phyloP scores from a whole-genome alignment of 2,113 vertebrate species.

The Scolopax mira region DNA sequence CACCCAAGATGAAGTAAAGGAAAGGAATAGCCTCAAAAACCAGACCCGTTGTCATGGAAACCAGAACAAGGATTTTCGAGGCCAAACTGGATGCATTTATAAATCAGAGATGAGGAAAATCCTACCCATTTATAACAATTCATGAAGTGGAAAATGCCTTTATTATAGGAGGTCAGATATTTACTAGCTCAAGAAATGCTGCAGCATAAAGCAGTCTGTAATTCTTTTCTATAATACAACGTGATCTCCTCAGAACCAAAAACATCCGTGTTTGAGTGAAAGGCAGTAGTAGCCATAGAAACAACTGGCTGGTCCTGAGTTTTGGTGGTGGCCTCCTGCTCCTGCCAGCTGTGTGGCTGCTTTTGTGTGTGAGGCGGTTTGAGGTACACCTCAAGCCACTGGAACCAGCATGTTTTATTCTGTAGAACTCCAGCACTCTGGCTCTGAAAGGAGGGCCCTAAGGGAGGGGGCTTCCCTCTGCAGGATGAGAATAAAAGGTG shows the following conservation, averaged over 20 bases:
- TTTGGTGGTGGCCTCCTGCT: not conserved
- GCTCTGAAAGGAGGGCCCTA: not conserved
- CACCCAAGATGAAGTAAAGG: not conserved
- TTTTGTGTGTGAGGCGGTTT: not conserved
- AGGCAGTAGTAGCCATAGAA: conserved; percentile 59
- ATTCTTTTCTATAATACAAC: not conserved
- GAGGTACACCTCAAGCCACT: not conserved
- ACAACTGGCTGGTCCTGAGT: not conserved
- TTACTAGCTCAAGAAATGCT: not conserved
- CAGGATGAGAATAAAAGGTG: not conserved
- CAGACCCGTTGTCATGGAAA: conserved; percentile 55
- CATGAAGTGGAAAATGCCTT: not conserved
- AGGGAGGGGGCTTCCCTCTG: not conserved
- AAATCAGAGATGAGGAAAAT: not conserved
- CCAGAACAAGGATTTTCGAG: not conserved
- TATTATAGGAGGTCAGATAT: not conserved
- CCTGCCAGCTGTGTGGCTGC: not conserved
- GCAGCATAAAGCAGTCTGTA: not conserved
- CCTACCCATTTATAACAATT: not conserved
- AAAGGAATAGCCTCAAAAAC: conserved; percentile 34
- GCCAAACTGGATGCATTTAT: conserved; percentile 5
- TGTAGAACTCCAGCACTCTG: accelerated
- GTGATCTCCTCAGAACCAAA: not conserved
- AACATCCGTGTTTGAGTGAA: not conserved
- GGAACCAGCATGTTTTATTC: not conserved